Percentiles rank a stretch among this genome's conserved stretches.
phyloP scores from a whole-genome alignment of 2,797 vertebrate species.

The Argya squamiceps region DNA sequence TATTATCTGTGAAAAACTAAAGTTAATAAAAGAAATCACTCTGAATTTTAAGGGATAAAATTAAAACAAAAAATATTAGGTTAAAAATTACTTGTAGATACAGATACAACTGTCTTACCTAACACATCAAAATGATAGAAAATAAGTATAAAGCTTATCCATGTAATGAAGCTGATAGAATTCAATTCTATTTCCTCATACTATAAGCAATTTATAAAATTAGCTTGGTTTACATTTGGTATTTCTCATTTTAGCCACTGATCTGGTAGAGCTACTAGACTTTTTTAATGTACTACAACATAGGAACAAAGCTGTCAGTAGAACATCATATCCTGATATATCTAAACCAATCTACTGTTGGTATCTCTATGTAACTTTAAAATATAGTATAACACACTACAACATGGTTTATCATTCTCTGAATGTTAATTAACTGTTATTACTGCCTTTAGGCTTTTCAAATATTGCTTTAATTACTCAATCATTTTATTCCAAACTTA shows the following conservation, averaged over 20 bases:
- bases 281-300: not conserved
- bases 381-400: not conserved
- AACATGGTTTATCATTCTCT: not conserved
- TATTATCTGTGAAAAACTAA: not conserved
- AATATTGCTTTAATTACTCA: not conserved
- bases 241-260: not conserved
- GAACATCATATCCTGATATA: not conserved
- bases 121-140: not conserved
- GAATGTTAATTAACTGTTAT: not conserved
- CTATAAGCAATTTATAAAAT: not conserved
- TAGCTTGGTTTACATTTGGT: not conserved
- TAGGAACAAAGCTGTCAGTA: not conserved
- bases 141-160: not conserved
- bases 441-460: not conserved
- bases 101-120: not conserved
- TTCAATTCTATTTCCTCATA: not conserved
- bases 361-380: not conserved
- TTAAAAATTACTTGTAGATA: not conserved
- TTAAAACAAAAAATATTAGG: not conserved
- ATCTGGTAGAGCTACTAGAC: not conserved
- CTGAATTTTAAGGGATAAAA: not conserved
- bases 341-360: not conserved
- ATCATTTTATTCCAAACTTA: not conserved
- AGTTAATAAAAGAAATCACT: not conserved
- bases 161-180: not conserved